Conservation (phyloP, 1,140 invertebrate species). For the Formica selysi region DNA sequence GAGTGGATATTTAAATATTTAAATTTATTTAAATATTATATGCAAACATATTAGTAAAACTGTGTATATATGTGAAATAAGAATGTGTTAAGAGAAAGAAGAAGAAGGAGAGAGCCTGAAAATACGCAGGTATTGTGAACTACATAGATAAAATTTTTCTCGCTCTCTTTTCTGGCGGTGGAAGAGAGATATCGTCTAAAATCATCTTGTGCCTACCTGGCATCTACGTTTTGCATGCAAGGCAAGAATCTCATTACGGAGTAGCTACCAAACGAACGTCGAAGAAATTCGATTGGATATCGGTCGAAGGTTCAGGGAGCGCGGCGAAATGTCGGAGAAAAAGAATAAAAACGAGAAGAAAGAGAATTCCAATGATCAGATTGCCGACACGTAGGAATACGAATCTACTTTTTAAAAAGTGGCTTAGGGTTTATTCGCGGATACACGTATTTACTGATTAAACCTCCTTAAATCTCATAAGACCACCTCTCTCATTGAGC, state of each 20-base stretch:
- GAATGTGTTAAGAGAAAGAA: not conserved
- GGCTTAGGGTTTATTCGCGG: not conserved
- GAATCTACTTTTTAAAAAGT: conserved; percentile 21
- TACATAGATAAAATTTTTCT: not conserved
- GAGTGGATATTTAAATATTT: not conserved
- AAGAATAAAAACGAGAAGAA: not conserved
- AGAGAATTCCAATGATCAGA: conserved; percentile 44
- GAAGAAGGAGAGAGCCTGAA: not conserved
- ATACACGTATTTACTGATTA: conserved; percentile 49
- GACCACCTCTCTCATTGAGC: not conserved
- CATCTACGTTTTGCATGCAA: conserved; percentile 12
- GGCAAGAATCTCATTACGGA: conserved; percentile 54
- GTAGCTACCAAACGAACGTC: conserved; percentile 21
- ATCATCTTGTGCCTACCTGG: not conserved
- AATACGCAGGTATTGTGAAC: not conserved
- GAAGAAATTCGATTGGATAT: conserved; percentile 58
- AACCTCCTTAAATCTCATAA: conserved; percentile 37
- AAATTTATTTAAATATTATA: conserved; percentile 8
- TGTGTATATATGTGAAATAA: not conserved
- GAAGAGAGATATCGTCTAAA: conserved; percentile 5
- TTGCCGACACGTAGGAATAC: conserved; percentile 27
- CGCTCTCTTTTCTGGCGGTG: not conserved
- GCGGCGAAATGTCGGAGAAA: not conserved
- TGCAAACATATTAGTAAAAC: not conserved
- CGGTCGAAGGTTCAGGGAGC: not conserved